Conservation (phyloP, 1,140 invertebrate genomes). For the Gyrodactylus bullatarudis region DNA sequence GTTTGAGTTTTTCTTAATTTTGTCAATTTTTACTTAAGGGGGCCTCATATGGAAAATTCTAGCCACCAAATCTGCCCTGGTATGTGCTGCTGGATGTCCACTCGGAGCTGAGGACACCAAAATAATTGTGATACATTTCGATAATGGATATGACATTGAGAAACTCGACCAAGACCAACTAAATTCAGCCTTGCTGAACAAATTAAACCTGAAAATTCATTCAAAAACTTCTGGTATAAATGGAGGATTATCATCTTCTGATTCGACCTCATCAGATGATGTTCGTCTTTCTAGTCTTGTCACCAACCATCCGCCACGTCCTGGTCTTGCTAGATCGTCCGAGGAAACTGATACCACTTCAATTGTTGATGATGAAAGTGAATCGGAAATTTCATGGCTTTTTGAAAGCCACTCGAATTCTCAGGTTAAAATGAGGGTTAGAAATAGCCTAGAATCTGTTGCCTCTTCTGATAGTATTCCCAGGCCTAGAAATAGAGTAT, state of each 20-base stretch:
- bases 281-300: not conserved
- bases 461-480: no score
- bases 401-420: not conserved
- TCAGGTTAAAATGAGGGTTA: not conserved
- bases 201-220: not conserved
- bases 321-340: not conserved
- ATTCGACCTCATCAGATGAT: no score
- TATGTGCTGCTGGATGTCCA: slow-evolving; percentile 80
- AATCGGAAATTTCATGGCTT: not conserved
- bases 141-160: no score
- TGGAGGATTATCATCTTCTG: no score
- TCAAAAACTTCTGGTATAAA: not conserved
- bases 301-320: not conserved
- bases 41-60: slow-evolving; percentile 91
- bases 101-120: slow-evolving; percentile 97
- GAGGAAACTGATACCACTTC: not conserved
- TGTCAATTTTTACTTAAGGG: slow-evolving; percentile 26
- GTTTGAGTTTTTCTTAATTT: no score
- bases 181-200: not conserved
- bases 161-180: not conserved
- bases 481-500: no score
- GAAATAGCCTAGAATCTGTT: not conserved
- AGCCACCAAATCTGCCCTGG: slow-evolving; percentile 70
- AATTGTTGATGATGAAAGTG: not conserved
- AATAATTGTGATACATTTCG: slow-evolving; percentile 21